Evolutionary conservation across 2,888 invertebrate species (phyloP).

Genomic region (Archips xylosteana): DNA sequence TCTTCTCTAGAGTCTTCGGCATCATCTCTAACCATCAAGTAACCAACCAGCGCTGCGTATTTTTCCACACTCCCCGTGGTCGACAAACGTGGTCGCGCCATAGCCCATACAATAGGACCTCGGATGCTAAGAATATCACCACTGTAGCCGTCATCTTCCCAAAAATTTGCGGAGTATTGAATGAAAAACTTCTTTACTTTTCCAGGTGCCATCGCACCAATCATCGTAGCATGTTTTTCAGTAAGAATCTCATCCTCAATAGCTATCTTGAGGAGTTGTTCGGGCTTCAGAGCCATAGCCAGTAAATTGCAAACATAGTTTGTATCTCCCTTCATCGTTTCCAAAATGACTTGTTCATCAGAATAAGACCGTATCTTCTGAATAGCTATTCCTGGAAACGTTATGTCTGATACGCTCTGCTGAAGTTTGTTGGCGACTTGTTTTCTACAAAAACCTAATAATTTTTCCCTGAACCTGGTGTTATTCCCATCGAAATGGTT

Average conservation of each 20-base stretch:
- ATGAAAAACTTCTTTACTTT: conserved; percentile 66
- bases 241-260: conserved; percentile 67
- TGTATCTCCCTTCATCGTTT: conserved; percentile 71
- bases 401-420: conserved; percentile 71
- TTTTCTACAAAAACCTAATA: conserved; percentile 71
- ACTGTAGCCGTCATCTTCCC: conserved; percentile 71
- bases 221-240: conserved; percentile 53
- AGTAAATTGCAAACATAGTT: conserved; percentile 73
- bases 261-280: conserved; percentile 67
- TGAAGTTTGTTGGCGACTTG: conserved; percentile 64
- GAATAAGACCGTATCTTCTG: conserved; percentile 68
- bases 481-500: conserved; percentile 74
- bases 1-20: conserved; percentile 53
- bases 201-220: conserved; percentile 61
- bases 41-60: conserved; percentile 67
- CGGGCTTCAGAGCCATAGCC: conserved; percentile 76
- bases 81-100: conserved; percentile 69
- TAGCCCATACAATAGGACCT: conserved; percentile 81
- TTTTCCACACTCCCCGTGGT: conserved; percentile 61
- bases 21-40: conserved; percentile 58
- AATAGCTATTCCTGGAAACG: conserved; percentile 61
- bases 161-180: conserved; percentile 72
- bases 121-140: conserved; percentile 77
- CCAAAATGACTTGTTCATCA: conserved; percentile 69
- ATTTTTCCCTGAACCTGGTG: conserved; percentile 70